A percentile compares a stretch with the other conserved stretches of the same genome.
Evolutionary conservation across 1,140 invertebrate species (phyloP).

Genomic region (Radopholus similis): DNA sequence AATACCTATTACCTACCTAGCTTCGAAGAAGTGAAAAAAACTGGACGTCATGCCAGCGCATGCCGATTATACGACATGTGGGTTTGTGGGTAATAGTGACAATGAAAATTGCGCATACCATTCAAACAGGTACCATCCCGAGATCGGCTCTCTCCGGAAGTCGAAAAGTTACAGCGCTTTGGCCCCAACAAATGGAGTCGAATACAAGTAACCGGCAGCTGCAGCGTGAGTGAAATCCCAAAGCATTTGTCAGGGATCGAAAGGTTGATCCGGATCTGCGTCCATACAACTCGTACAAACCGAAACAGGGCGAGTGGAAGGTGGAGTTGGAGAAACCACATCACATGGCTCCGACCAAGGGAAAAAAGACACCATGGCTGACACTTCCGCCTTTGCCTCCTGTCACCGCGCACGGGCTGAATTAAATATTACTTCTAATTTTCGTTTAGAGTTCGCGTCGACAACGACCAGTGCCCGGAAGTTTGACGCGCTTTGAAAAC

Average conservation of each 20-base stretch:
- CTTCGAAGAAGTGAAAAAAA: slow-evolving; percentile 32
- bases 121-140: slow-evolving; percentile 17
- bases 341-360: background rate
- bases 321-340: slow-evolving; percentile 6
- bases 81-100: background rate
- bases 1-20: background rate
- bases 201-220: slow-evolving; percentile 7
- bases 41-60: slow-evolving; percentile 19
- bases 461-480: slow-evolving; percentile 28
- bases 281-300: slow-evolving; percentile 26
- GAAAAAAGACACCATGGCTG: slow-evolving; percentile 12
- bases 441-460: slow-evolving; percentile 20
- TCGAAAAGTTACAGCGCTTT: slow-evolving; percentile 29
- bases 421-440: background rate
- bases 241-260: slow-evolving; percentile 24
- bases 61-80: slow-evolving; percentile 17
- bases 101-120: background rate
- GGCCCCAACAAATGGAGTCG: slow-evolving; percentile 24
- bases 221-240: background rate
- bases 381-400: slow-evolving; percentile 15
- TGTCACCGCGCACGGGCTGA: background rate
- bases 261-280: slow-evolving; percentile 25
- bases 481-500: slow-evolving; percentile 31
- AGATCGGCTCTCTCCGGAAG: slow-evolving; percentile 22
- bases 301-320: slow-evolving; percentile 32